A percentile compares a stretch with the other conserved stretches of the same genome.
phyloP scores from a whole-genome alignment of 2,113 vertebrate species.

The Todiramphus saurophagus region DNA sequence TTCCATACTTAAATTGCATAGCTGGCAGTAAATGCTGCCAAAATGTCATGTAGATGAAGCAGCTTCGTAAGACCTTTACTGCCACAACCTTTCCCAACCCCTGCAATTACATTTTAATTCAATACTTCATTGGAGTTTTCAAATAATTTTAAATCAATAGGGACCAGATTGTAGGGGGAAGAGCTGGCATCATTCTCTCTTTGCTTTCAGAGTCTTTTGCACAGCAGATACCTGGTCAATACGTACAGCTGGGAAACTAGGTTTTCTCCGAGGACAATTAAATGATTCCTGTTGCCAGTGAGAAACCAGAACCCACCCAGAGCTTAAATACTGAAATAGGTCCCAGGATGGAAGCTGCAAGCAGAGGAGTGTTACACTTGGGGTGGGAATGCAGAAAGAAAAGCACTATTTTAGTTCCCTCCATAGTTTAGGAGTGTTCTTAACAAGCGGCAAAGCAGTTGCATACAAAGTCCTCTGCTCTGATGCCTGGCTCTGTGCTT shows the following conservation, averaged over 20 bases:
- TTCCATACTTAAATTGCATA: neutral
- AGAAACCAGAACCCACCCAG: neutral
- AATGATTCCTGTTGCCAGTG: neutral
- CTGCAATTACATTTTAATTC: slow-evolving; percentile 65
- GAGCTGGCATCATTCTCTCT: neutral
- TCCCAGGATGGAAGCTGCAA: neutral
- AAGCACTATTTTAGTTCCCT: neutral
- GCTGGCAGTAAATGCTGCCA: slow-evolving; percentile 42
- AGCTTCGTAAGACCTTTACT: slow-evolving; percentile 38
- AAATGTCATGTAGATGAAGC: slow-evolving; percentile 40
- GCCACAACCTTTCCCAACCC: slow-evolving; percentile 57
- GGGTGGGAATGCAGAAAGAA: neutral
- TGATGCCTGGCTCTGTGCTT: neutral
- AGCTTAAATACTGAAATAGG: neutral
- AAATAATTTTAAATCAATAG: slow-evolving; percentile 69
- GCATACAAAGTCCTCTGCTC: neutral
- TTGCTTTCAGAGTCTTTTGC: slow-evolving; percentile 36
- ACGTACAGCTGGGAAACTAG: neutral
- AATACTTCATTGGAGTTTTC: slow-evolving; percentile 64
- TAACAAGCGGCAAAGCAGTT: neutral
- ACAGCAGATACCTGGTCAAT: neutral
- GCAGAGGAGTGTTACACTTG: neutral
- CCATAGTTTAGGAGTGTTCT: neutral
- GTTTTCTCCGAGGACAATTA: neutral
- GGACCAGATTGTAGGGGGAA: slow-evolving; percentile 41